Percentiles rank a stretch among this genome's conserved stretches.
These are phyloP conservation scores for Bothrops jararaca DNA, from an alignment of 2,113 vertebrate species.

Conservation along the genomic window DNA sequence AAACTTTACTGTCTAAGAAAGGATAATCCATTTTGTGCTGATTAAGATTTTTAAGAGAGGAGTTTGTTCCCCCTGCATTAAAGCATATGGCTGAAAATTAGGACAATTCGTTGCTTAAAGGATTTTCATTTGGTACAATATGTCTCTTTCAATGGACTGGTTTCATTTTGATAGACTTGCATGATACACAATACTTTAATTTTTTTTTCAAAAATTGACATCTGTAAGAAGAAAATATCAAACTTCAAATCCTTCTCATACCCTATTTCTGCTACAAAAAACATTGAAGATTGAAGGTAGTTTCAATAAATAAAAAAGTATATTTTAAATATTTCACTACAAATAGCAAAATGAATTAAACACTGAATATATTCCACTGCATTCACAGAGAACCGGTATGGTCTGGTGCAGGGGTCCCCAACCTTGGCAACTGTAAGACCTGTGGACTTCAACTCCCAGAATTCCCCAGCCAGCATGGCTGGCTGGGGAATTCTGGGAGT, in stretches of 20 bases:
- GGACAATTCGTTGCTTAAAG: neutral
- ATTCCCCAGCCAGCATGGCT: too few species aligned
- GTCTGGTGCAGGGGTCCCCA: too few species aligned
- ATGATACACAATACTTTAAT: neutral
- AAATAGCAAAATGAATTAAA: neutral
- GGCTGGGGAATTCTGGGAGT: too few species aligned
- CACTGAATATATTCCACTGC: neutral
- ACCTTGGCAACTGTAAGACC: too few species aligned
- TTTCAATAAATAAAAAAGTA: neutral
- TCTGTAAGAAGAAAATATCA: neutral
- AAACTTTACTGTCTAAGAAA: neutral
- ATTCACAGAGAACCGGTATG: neutral
- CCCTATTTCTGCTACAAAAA: neutral
- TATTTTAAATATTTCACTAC: neutral
- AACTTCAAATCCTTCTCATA: neutral
- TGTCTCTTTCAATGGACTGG: neutral
- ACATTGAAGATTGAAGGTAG: neutral
- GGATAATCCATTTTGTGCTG: neutral
- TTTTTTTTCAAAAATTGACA: neutral
- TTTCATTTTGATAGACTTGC: neutral
- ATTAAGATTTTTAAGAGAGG: neutral
- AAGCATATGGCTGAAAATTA: neutral
- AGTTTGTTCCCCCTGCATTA: neutral
- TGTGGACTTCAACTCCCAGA: too few species aligned
- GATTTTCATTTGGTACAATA: neutral